Conservation (phyloP, 2,888 invertebrate species). For the Sphaerolaimus hirsutus region DNA sequence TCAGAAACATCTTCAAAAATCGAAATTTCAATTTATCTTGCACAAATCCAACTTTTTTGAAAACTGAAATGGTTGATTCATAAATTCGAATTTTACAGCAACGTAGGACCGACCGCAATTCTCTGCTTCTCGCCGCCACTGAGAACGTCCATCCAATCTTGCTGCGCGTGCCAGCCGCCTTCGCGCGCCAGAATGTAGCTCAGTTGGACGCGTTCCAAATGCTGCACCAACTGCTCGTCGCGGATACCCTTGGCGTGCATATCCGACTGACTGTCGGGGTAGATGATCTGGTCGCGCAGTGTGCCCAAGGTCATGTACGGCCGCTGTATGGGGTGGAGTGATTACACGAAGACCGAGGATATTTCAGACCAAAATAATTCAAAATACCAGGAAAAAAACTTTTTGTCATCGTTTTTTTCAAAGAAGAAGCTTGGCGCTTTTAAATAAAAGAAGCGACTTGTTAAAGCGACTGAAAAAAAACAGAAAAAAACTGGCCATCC, state of each 20-base stretch:
- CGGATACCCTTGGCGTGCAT: slow-evolving; percentile 45
- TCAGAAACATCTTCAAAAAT: no score
- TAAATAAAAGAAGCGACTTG: no score
- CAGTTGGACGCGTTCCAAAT: slow-evolving; percentile 55
- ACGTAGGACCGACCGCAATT: slow-evolving; percentile 58
- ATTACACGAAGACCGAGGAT: no score
- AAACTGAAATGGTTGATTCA: no score
- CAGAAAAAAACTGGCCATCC: no score
- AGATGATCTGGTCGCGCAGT: slow-evolving; percentile 66
- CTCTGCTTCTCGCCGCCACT: slow-evolving; percentile 95
- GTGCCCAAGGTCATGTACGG: slow-evolving; percentile 95
- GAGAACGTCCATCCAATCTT: slow-evolving; percentile 94
- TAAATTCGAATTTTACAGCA: slow-evolving; percentile 4
- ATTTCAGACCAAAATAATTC: no score
- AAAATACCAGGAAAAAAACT: no score
- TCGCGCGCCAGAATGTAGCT: slow-evolving; percentile 58
- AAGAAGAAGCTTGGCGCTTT: no score
- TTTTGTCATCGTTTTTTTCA: no score
- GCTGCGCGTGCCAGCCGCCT: slow-evolving; percentile 32
- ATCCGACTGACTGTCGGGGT: slow-evolving; percentile 68
- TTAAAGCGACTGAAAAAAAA: no score
- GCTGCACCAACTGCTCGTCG: slow-evolving; percentile 50
- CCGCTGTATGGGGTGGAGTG: slow-evolving; percentile 42
- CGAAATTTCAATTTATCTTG: no score
- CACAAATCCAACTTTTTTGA: no score